phyloP scores from a whole-genome alignment of 1,140 invertebrate genomes.

The Papilio polytes region DNA sequence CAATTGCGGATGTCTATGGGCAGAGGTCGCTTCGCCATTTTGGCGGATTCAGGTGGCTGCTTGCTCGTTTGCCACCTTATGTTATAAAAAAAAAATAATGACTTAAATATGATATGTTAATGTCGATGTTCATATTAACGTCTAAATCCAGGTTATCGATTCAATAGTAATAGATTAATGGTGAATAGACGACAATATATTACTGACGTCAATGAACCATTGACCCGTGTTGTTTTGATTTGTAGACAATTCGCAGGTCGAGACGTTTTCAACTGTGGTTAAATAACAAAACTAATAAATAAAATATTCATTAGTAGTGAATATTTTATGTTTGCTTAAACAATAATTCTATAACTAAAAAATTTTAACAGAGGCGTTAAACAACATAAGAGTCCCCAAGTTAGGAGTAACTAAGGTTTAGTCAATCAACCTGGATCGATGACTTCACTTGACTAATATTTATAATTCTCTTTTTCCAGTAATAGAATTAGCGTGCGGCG shows the following conservation, averaged over 20 bases:
- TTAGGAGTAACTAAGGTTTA: too few species aligned
- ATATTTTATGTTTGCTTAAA: neutral
- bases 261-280: neutral
- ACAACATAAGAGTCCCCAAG: neutral
- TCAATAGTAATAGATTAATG: neutral
- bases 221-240: neutral
- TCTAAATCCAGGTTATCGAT: constrained; percentile 15
- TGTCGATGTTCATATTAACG: neutral
- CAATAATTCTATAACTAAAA: neutral
- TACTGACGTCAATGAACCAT: constrained; percentile 9
- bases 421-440: too few species aligned
- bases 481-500: constrained; percentile 95
- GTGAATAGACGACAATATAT: constrained; percentile 9
- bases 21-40: too few species aligned
- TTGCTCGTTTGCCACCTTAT: too few species aligned
- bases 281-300: neutral
- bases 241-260: neutral
- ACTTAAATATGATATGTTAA: neutral
- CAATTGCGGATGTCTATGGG: too few species aligned
- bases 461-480: constrained; percentile 79
- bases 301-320: neutral
- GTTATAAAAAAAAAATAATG: too few species aligned
- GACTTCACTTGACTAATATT: neutral
- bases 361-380: neutral
- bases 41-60: too few species aligned